phyloP scores from a whole-genome alignment of 2,888 invertebrate species.

The Eristalis arbustorum region DNA sequence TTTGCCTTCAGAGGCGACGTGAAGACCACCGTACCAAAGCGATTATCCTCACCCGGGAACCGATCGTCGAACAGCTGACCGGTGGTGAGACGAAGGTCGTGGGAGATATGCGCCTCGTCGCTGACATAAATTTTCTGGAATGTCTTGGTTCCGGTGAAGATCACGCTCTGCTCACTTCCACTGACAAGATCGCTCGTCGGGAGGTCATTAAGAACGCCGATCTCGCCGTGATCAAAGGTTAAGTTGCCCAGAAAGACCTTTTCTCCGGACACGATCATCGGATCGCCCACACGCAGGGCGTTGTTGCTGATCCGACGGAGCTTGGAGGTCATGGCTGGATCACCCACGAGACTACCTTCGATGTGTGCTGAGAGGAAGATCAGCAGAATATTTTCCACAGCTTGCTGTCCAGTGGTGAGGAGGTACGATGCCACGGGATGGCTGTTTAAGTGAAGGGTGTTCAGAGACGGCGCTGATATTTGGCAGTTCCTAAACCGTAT shows the following conservation, averaged over 20 bases:
- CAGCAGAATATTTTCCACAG: constrained; percentile 53
- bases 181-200: constrained; percentile 72
- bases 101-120: constrained; percentile 51
- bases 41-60: constrained; percentile 56
- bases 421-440: constrained; percentile 73
- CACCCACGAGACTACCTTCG: constrained; percentile 72
- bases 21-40: constrained; percentile 73
- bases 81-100: constrained; percentile 67
- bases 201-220: constrained; percentile 71
- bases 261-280: constrained; percentile 72
- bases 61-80: not conserved
- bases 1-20: constrained; percentile 65
- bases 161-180: constrained; percentile 36
- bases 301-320: constrained; percentile 72
- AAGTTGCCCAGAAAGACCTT: constrained; percentile 74
- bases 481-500: constrained; percentile 73
- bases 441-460: constrained; percentile 72
- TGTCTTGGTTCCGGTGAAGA: constrained; percentile 72
- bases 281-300: constrained; percentile 73
- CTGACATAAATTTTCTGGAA: constrained; percentile 73
- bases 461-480: constrained; percentile 71
- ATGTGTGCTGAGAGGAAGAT: constrained; percentile 75
- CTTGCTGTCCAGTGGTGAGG: constrained; percentile 48
- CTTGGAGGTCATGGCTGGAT: constrained; percentile 72
- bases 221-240: constrained; percentile 61